A percentile compares a stretch with the other conserved stretches of the same genome.
These are phyloP conservation scores for Leucophora obtusa DNA, from an alignment of 2,888 invertebrate genomes.

Conservation along the genomic window DNA sequence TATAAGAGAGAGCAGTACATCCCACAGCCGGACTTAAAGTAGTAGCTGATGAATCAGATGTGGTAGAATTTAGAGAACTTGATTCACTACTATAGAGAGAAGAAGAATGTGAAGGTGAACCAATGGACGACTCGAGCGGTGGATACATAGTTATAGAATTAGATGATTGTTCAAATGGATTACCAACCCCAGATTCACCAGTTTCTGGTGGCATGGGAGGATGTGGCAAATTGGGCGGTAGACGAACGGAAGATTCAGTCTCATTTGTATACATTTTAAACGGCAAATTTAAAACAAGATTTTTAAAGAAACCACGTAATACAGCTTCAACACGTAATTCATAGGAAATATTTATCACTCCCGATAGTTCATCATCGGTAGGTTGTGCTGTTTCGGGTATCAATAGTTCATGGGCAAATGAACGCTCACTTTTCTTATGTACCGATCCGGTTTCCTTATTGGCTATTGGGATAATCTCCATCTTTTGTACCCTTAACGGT, in stretches of 20 bases:
- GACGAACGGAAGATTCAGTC: slow-evolving; percentile 49
- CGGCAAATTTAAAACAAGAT: slow-evolving; percentile 74
- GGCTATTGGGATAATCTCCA: slow-evolving; percentile 74
- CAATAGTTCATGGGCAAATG: slow-evolving; percentile 77
- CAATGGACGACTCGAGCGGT: slow-evolving; percentile 71
- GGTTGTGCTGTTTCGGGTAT: slow-evolving; percentile 76
- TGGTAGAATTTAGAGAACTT: slow-evolving; percentile 75
- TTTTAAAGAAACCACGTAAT: slow-evolving; percentile 77
- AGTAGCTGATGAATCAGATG: slow-evolving; percentile 74
- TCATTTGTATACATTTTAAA: slow-evolving; percentile 73
- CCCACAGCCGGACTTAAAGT: slow-evolving; percentile 76
- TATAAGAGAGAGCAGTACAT: slow-evolving; percentile 67
- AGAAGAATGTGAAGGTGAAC: slow-evolving; percentile 76
- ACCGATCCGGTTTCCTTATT: slow-evolving; percentile 78
- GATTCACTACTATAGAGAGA: slow-evolving; percentile 75
- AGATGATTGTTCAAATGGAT: slow-evolving; percentile 72
- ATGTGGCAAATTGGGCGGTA: slow-evolving; percentile 66
- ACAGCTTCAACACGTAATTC: slow-evolving; percentile 77
- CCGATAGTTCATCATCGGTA: slow-evolving; percentile 71
- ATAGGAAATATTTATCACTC: slow-evolving; percentile 75
- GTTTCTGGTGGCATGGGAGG: slow-evolving; percentile 62
- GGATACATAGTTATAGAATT: slow-evolving; percentile 68
- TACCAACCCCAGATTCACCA: slow-evolving; percentile 63
- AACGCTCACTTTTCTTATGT: slow-evolving; percentile 76
- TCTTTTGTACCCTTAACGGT: slow-evolving; percentile 73